These are phyloP conservation scores for Manis javanica DNA, from an alignment of 2,797 vertebrate species.

Conservation along the genomic window DNA sequence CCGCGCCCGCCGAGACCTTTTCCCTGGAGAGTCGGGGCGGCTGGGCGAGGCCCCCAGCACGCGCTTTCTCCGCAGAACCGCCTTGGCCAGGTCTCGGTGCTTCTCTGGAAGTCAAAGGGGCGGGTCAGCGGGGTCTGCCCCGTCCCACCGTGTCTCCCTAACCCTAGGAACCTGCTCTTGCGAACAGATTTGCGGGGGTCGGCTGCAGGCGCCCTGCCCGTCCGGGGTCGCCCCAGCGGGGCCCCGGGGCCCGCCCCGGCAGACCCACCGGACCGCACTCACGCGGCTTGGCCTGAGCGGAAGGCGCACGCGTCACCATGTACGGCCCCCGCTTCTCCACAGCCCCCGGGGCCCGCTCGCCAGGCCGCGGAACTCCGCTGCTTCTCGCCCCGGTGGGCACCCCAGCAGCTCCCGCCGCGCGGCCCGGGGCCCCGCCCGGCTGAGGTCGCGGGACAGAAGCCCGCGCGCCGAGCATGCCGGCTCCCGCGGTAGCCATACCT, in stretches of 20 bases:
- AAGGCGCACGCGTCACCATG: conserved; percentile 92
- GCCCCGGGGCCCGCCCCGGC: not conserved
- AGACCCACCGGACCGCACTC: conserved; percentile 80
- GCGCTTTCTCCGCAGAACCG: conserved; percentile 93
- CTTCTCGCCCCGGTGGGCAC: not conserved
- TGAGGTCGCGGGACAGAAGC: not conserved
- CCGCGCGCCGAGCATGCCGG: rapidly evolving
- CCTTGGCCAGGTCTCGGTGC: conserved; percentile 94
- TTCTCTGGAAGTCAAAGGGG: conserved; percentile 89
- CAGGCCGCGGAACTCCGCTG: not conserved
- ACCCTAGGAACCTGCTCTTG: not conserved
- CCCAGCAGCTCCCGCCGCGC: not conserved
- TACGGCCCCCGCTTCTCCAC: conserved; percentile 95
- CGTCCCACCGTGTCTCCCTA: not conserved
- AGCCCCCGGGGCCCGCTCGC: not conserved
- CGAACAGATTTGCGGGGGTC: not conserved
- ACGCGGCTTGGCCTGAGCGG: conserved; percentile 95
- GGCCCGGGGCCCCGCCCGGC: not conserved
- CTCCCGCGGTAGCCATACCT: conserved; percentile 40
- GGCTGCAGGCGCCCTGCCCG: not conserved
- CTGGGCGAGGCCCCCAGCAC: conserved; percentile 87
- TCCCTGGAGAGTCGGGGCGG: conserved; percentile 88
- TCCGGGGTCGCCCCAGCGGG: not conserved
- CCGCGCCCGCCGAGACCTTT: conserved; percentile 87
- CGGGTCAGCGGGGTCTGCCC: conserved; percentile 18